Evolutionary conservation across 1,140 invertebrate species (phyloP).

Genomic region (Phenacoccus solenopsis): DNA sequence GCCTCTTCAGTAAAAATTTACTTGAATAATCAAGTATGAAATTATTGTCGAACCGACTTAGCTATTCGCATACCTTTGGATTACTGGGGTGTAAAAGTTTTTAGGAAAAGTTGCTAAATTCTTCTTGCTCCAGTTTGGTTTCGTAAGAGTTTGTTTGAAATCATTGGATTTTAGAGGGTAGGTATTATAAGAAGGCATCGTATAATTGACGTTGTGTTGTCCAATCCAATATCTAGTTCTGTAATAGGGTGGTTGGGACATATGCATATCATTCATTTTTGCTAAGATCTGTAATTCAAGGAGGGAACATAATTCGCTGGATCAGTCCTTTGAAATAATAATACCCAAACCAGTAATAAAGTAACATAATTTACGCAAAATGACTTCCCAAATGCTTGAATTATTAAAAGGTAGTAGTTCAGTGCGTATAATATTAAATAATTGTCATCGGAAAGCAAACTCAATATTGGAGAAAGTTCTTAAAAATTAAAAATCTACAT

Average conservation of each 20-base stretch:
- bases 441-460: no score
- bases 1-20: no score
- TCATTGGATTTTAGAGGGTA: background rate
- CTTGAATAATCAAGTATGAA: no score
- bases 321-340: no score
- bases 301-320: no score
- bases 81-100: slow-evolving; percentile 81
- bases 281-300: background rate
- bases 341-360: background rate
- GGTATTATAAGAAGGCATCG: background rate
- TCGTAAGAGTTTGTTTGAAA: slow-evolving; percentile 40
- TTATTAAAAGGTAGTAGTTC: background rate
- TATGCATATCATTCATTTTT: slow-evolving; percentile 6
- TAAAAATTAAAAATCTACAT: no score
- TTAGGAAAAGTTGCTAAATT: slow-evolving; percentile 70
- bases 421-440: background rate
- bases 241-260: slow-evolving; percentile 6
- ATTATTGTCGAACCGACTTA: background rate
- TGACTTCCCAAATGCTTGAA: background rate
- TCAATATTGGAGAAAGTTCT: no score
- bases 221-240: slow-evolving; percentile 5
- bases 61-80: slow-evolving; percentile 49
- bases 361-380: background rate
- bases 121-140: slow-evolving; percentile 69
- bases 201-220: background rate